These are phyloP conservation scores for Cirrhinus mrigala DNA, from an alignment of 2,797 vertebrate species.

Conservation along the genomic window DNA sequence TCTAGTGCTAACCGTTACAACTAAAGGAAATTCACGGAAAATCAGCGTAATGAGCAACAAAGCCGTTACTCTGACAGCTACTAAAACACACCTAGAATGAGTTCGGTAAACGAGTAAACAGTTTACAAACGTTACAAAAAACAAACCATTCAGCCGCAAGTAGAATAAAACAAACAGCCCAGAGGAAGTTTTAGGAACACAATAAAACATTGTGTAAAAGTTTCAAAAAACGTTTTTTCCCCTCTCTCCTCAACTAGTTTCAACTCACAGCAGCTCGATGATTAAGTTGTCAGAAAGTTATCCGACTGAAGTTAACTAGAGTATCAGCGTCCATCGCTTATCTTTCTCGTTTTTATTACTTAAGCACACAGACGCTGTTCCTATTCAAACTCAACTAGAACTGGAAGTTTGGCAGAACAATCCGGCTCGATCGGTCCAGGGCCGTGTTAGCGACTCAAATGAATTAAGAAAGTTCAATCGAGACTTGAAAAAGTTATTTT, in stretches of 20 bases:
- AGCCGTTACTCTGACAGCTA: not conserved
- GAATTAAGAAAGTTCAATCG: slow-evolving; percentile 6
- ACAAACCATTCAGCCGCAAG: not conserved
- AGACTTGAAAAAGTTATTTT: not conserved
- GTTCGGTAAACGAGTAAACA: not conserved
- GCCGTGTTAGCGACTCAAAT: slow-evolving; percentile 3
- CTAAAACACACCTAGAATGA: not conserved
- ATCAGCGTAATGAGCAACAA: not conserved
- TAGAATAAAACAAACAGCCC: slow-evolving; percentile 24
- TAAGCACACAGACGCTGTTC: not conserved
- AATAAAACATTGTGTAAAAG: not conserved
- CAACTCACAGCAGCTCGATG: not conserved
- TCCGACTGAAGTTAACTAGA: not conserved
- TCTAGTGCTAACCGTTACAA: not conserved
- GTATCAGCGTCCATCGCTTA: too few relatives aligned
- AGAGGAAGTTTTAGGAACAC: not conserved
- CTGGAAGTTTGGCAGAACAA: not conserved
- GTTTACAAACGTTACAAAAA: not conserved
- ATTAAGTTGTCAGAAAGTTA: slow-evolving; percentile 4
- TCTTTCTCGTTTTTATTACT: not conserved
- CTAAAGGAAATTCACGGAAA: not conserved
- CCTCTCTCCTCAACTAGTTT: not conserved
- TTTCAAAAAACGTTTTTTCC: not conserved
- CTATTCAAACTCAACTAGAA: not conserved
- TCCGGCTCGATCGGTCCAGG: not conserved